Percentiles rank a stretch among this genome's conserved stretches.
phyloP scores from a whole-genome alignment of 2,113 vertebrate species.

The Amblyopsis rosae region DNA sequence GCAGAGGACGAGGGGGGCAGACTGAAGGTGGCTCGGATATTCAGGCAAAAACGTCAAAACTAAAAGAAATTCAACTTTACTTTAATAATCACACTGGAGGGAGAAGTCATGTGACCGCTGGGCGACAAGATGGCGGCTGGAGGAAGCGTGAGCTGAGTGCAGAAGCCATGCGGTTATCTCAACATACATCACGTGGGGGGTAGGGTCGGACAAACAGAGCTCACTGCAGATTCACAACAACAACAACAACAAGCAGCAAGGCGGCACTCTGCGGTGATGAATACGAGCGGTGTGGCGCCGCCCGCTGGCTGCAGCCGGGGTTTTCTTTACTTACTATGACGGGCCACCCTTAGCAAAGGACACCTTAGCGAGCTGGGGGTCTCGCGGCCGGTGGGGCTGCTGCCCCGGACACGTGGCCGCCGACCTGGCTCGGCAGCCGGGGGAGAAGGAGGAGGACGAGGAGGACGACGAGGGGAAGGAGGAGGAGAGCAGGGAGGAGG shows the following conservation, averaged over 20 bases:
- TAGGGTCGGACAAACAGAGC: constrained; percentile 35
- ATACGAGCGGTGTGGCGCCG: neutral
- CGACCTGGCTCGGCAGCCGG: constrained; percentile 63
- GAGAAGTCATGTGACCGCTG: constrained; percentile 57
- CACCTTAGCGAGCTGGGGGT: constrained; percentile 74
- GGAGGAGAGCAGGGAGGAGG: constrained; percentile 55
- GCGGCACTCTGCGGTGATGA: constrained; percentile 32
- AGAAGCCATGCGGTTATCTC: constrained; percentile 71
- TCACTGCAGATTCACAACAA: constrained; percentile 60
- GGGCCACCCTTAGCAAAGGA: constrained; percentile 75
- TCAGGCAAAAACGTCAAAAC: neutral
- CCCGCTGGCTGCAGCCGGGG: neutral
- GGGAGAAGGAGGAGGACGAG: constrained; percentile 47
- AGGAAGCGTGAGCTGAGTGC: constrained; percentile 8
- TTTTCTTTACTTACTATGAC: constrained; percentile 76
- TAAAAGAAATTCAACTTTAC: neutral
- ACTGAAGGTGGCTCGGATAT: constrained; percentile 22
- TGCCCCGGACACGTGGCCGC: constrained; percentile 67
- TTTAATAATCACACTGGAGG: neutral
- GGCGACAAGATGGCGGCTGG: constrained; percentile 42
- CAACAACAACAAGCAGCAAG: constrained; percentile 37
- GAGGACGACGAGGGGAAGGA: constrained; percentile 18
- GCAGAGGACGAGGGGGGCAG: constrained; percentile 16
- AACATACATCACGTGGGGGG: constrained; percentile 32
- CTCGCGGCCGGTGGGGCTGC: constrained; percentile 69